Evolutionary conservation across 2,797 vertebrate species (phyloP).

Genomic region (Huso huso): DNA sequence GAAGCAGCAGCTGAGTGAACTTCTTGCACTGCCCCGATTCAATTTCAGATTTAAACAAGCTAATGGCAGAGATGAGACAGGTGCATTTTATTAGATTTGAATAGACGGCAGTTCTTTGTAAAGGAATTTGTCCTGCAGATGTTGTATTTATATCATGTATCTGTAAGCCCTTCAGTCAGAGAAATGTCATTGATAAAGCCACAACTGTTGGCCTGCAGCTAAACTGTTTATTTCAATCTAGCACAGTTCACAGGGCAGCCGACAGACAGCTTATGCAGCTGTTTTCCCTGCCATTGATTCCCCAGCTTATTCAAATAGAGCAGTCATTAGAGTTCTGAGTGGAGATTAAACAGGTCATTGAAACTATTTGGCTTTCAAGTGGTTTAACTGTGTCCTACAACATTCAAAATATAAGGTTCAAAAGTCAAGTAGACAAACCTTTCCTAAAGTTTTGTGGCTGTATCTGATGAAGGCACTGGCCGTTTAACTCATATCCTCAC

Average conservation of each 20-base stretch:
- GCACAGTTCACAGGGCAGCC: not conserved
- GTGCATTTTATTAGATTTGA: constrained; percentile 1
- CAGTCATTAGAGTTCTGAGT: not conserved
- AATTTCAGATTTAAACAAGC: not conserved
- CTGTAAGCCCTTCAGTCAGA: not conserved
- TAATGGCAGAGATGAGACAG: not conserved
- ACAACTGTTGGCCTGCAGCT: not conserved
- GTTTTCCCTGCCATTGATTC: not conserved
- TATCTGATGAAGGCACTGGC: too few relatives aligned
- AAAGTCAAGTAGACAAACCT: too few relatives aligned
- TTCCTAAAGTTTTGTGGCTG: too few relatives aligned
- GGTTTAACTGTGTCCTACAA: too few relatives aligned
- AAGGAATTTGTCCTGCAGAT: constrained; percentile 6
- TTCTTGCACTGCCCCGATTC: not conserved
- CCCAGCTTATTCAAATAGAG: not conserved
- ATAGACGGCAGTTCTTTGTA: not conserved
- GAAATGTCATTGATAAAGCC: constrained; percentile 7
- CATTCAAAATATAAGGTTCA: too few relatives aligned
- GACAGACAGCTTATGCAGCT: constrained; percentile 6
- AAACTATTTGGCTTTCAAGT: too few relatives aligned
- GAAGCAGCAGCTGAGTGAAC: not conserved
- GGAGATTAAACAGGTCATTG: not conserved
- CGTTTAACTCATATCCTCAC: too few relatives aligned
- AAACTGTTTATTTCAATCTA: not conserved
- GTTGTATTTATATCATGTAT: not conserved